Evolutionary conservation across 2,888 invertebrate species (phyloP).

Genomic region (Acanthosepion esculentum): DNA sequence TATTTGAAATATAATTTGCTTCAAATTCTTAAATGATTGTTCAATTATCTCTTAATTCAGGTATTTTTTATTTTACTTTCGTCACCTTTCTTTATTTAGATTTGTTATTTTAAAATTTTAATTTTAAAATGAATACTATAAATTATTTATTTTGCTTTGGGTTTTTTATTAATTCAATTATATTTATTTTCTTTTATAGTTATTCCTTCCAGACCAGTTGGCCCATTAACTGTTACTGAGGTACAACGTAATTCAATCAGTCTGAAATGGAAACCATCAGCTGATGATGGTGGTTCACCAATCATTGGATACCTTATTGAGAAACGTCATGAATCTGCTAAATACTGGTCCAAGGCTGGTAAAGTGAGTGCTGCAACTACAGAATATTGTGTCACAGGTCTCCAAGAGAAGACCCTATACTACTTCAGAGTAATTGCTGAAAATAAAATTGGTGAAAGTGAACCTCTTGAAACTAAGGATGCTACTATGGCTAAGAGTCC

Average conservation of each 20-base stretch:
- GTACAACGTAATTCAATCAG: constrained; percentile 54
- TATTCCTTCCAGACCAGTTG: constrained; percentile 57
- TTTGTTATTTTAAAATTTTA: too few relatives aligned
- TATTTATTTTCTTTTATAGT: constrained; percentile 51
- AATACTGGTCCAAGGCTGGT: constrained; percentile 52
- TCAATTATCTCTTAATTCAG: too few relatives aligned
- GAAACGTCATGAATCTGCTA: constrained; percentile 50
- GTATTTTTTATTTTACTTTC: too few relatives aligned
- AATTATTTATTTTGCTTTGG: too few relatives aligned
- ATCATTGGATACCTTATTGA: constrained; percentile 60
- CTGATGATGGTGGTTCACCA: constrained; percentile 59
- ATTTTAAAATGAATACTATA: too few relatives aligned
- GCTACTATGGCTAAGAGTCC: constrained; percentile 83
- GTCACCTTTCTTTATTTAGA: too few relatives aligned
- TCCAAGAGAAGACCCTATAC: constrained; percentile 60
- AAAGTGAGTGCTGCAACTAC: constrained; percentile 50
- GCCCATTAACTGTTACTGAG: constrained; percentile 56
- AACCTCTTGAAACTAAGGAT: constrained; percentile 80
- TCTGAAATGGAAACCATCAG: constrained; percentile 58
- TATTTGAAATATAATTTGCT: too few relatives aligned
- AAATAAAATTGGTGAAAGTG: constrained; percentile 88
- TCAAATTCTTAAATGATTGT: too few relatives aligned
- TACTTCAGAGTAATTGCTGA: constrained; percentile 66
- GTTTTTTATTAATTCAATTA: not conserved
- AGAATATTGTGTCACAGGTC: constrained; percentile 51